phyloP scores from a whole-genome alignment of 2,113 vertebrate genomes.

The Andinoacara biseriatus region DNA sequence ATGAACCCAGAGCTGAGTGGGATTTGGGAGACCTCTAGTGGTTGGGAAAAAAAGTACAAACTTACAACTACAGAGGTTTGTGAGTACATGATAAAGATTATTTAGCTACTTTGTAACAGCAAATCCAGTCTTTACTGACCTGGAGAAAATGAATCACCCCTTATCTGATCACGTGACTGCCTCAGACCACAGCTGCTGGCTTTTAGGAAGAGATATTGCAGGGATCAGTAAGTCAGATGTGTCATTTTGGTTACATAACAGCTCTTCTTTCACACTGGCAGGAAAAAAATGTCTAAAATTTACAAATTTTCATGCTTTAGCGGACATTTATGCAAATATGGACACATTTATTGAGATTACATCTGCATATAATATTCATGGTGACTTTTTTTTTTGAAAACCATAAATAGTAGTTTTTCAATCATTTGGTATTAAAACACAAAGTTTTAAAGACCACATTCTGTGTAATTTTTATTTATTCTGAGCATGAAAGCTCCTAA shows the following conservation, averaged over 20 bases:
- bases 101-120: neutral
- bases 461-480: neutral
- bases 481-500: neutral
- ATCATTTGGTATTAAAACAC: neutral
- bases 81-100: neutral
- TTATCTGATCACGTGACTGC: neutral
- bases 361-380: neutral
- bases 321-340: neutral
- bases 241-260: neutral
- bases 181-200: neutral
- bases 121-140: neutral
- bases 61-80: neutral
- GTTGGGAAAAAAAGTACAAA: neutral
- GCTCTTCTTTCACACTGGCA: neutral
- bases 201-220: neutral
- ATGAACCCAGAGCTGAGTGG: conserved; percentile 43
- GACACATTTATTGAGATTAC: neutral
- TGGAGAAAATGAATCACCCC: neutral
- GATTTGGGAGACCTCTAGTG: conserved; percentile 74
- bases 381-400: neutral
- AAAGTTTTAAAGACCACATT: neutral
- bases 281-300: neutral
- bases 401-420: neutral
- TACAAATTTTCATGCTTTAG: neutral
- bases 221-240: neutral